These are phyloP conservation scores for Burhinus oedicnemus DNA, from an alignment of 2,113 vertebrate species.

Conservation along the genomic window DNA sequence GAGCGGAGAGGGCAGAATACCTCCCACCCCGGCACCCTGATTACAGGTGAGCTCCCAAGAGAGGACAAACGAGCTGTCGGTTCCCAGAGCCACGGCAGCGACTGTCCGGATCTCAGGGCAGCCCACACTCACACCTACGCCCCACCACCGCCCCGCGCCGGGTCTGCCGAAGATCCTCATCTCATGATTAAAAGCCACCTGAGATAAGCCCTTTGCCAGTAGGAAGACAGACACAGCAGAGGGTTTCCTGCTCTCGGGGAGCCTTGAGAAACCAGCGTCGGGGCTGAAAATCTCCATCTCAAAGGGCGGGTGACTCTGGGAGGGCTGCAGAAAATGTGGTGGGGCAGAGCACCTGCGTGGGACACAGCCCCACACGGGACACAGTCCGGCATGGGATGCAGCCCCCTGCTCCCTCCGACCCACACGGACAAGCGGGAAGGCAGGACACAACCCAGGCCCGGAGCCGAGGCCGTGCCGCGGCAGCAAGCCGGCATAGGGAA, in stretches of 20 bases:
- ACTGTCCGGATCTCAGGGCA: no score
- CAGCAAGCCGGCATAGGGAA: accelerated
- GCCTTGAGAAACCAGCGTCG: accelerated
- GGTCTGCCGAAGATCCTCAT: neutral
- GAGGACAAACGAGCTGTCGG: neutral
- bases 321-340: neutral
- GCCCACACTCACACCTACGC: neutral
- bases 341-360: neutral
- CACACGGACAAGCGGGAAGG: neutral
- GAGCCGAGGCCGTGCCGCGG: accelerated
- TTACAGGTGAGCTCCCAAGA: neutral
- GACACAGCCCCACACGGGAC: neutral
- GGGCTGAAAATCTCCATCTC: neutral
- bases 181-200: accelerated
- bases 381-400: neutral
- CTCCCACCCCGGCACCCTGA: neutral
- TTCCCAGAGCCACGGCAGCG: neutral
- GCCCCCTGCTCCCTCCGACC: accelerated
- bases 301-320: neutral
- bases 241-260: neutral
- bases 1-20: neutral
- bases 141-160: accelerated
- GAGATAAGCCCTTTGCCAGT: neutral
- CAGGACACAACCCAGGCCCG: neutral
- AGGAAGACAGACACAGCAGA: neutral